Conservation (phyloP, 1,140 invertebrate genomes). For the Pseudoatta argentina region DNA sequence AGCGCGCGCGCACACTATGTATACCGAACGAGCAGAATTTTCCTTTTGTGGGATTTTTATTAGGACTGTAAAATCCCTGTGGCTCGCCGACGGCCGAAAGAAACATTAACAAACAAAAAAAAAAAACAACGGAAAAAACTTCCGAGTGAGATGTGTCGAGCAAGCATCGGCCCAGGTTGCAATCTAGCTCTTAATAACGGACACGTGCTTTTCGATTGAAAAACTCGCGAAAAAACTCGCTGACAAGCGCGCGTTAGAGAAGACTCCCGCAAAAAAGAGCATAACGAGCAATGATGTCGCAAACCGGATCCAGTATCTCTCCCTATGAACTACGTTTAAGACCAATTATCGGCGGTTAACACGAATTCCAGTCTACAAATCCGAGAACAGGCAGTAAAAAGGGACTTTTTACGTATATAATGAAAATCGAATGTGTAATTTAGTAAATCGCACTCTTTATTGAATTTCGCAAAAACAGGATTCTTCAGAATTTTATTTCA, state of each 20-base stretch:
- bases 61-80: slow-evolving; percentile 71
- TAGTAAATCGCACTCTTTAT: not conserved
- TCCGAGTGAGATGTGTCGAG: slow-evolving; percentile 22
- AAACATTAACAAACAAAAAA: not conserved
- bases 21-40: not conserved
- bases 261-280: slow-evolving; percentile 43
- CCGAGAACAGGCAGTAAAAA: not conserved
- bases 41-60: slow-evolving; percentile 72
- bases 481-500: not conserved
- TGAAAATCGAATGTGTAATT: not conserved
- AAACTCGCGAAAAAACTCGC: slow-evolving; percentile 62
- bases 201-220: slow-evolving; percentile 56
- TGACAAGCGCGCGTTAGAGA: slow-evolving; percentile 29
- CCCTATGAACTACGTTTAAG: slow-evolving; percentile 6
- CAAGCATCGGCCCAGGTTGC: not conserved
- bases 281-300: slow-evolving; percentile 56
- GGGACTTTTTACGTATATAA: not conserved
- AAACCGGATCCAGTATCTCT: not conserved
- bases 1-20: not conserved
- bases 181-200: slow-evolving; percentile 53
- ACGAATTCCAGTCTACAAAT: not conserved
- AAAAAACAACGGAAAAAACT: slow-evolving; percentile 30
- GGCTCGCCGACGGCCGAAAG: slow-evolving; percentile 38
- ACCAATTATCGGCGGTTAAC: slow-evolving; percentile 30
- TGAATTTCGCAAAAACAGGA: no score